Base-by-base conservation (phyloP, 2,113 vertebrate genomes). In the Dryoscopus gambensis region DNA sequence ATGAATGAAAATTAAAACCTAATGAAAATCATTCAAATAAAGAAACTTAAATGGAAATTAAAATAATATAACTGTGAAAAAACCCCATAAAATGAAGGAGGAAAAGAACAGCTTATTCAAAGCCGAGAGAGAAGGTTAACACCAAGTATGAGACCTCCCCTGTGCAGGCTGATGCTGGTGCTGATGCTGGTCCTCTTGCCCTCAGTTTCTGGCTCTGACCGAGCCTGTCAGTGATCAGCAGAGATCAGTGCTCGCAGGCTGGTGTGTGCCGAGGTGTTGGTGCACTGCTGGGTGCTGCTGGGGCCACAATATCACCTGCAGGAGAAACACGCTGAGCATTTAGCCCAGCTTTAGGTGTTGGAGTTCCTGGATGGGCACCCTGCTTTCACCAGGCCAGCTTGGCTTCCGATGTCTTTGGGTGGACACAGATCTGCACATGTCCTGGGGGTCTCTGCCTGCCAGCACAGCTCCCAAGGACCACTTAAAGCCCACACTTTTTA, bases 201-300 rank as follows among this genome's bases (percentile, higher is more conserved):
- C 42, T 33, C 33, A 6, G 13, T 11, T 31, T 10, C 19, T 44
- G 37, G 16, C 64, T 53, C 18, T 46, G 49, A 1, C 56, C 0
- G 2, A 23, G 40, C 7, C 76, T 18, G 13, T 8, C 33, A 6
- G 53, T 9, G 63, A 9, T 8, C 39, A 39, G 50, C 40, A 75
- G 67, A 30, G 67, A 30, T 11, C 59, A 17, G 46, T 7, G 79
- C 55, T 67, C 0, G 0, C 49, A 59, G 71, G 65, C 10, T 55
- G 59, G 7, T 17, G 23, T 17, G 49, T 65, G 39, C 71, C 0
- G 1, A 25, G 44, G 13, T 1, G 4, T 4, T 11, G 64, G 22
- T 40, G 74, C n/a, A 27, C 74, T 20, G 20, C 57, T 5, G 30
- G 33, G 28, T 31, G 28, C 2, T 84, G 39, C 49, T 35, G 28